These are phyloP conservation scores for Amblyopsis rosae DNA, from an alignment of 2,113 vertebrate genomes.

Conservation along the genomic window DNA sequence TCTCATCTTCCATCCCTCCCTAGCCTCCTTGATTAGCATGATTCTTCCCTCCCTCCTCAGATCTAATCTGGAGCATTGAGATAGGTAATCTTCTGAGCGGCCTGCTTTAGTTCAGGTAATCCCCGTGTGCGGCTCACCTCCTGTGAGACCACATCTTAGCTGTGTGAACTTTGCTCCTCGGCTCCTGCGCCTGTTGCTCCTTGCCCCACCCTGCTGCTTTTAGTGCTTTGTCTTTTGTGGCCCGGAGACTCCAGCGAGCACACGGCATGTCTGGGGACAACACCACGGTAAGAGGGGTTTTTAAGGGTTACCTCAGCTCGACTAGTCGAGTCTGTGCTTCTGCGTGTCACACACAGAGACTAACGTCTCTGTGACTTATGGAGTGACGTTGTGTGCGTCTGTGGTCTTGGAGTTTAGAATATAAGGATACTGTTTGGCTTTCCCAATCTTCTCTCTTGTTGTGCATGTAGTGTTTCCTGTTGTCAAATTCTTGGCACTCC, in stretches of 20 bases:
- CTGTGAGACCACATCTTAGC: slow-evolving; percentile 12
- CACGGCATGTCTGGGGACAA: slow-evolving; percentile 21
- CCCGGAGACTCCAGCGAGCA: neutral
- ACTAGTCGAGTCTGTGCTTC: neutral
- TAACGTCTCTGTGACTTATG: no score
- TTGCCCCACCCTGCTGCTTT: slow-evolving; percentile 16
- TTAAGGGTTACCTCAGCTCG: neutral
- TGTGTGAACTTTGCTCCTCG: slow-evolving; percentile 59
- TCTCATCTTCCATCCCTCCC: neutral
- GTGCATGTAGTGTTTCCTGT: no score
- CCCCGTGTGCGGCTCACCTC: slow-evolving; percentile 45
- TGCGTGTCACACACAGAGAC: neutral
- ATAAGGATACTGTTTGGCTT: no score
- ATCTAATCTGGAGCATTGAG: slow-evolving; percentile 43
- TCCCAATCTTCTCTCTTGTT: no score
- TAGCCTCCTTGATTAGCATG: neutral
- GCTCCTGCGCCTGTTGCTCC: slow-evolving; percentile 11
- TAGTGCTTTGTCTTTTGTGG: neutral
- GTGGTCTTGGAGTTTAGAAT: no score
- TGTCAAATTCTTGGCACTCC: no score
- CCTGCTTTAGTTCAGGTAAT: slow-evolving; percentile 49
- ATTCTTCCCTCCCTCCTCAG: neutral
- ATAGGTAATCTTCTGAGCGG: slow-evolving; percentile 53
- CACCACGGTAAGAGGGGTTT: slow-evolving; percentile 33
- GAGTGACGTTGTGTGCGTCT: no score